phyloP scores from a whole-genome alignment of 2,113 vertebrate species.

The Podiceps cristatus region DNA sequence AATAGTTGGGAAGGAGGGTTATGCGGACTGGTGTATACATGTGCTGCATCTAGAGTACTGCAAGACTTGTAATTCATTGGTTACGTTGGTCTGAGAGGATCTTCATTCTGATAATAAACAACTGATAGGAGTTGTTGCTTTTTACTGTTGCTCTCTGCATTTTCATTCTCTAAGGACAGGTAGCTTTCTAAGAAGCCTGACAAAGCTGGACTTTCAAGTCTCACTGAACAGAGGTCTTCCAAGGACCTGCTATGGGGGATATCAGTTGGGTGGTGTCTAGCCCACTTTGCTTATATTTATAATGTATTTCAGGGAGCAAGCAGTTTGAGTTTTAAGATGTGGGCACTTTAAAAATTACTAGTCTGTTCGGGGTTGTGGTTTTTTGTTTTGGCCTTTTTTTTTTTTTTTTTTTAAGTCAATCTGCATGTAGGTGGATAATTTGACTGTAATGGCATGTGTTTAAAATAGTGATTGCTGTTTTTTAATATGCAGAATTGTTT shows the following conservation, averaged over 20 bases:
- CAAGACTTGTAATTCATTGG: not conserved
- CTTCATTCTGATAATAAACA: not conserved
- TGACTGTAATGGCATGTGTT: conserved; percentile 46
- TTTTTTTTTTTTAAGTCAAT: conserved; percentile 48
- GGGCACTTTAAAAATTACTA: conserved; percentile 45
- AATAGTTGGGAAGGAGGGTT: not conserved
- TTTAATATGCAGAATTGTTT: conserved; percentile 41
- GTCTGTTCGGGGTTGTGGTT: conserved; percentile 7
- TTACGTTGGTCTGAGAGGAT: not conserved
- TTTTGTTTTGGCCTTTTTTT: not conserved
- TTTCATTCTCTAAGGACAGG: not conserved
- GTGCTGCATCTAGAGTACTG: not conserved
- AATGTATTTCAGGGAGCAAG: not conserved
- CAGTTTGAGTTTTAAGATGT: not conserved
- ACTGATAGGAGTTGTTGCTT: not conserved
- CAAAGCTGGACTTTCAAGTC: not conserved
- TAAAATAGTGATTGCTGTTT: conserved; percentile 46
- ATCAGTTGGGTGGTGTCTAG: not conserved
- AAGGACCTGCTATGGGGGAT: fast-evolving
- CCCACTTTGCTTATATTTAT: not conserved
- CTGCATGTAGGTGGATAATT: conserved; percentile 65
- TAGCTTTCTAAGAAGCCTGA: not conserved
- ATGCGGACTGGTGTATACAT: fast-evolving
- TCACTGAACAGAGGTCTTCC: not conserved
- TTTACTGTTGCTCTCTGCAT: not conserved